phyloP scores from a whole-genome alignment of 2,797 vertebrate species.

The Enteromius anoplus region DNA sequence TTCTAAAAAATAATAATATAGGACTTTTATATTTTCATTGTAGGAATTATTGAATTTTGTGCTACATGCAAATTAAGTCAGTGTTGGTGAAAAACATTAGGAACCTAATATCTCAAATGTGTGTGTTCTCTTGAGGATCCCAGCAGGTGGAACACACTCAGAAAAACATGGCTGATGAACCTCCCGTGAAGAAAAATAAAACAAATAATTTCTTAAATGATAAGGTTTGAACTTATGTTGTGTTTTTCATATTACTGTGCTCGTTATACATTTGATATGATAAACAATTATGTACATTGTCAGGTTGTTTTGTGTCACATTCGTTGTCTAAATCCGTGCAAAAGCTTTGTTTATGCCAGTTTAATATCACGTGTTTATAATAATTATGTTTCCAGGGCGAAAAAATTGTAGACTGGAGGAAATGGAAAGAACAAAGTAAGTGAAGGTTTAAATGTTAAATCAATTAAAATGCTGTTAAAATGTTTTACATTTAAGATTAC shows the following conservation, averaged over 20 bases:
- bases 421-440: constrained; percentile 76
- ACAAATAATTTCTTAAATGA: constrained; percentile 22
- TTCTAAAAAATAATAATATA: background rate
- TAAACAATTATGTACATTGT: accelerated
- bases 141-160: background rate
- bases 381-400: constrained; percentile 60
- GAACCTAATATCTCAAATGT: background rate
- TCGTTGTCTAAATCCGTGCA: background rate
- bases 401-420: constrained; percentile 74
- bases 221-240: constrained; percentile 54
- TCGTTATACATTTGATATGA: background rate
- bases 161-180: constrained; percentile 68
- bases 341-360: background rate
- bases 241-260: accelerated
- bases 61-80: background rate
- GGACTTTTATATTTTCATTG: background rate
- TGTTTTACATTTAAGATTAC: background rate
- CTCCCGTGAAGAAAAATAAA: constrained; percentile 59
- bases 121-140: background rate
- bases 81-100: background rate
- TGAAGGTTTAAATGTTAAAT: constrained; percentile 27
- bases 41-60: too few species aligned
- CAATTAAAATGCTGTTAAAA: background rate
- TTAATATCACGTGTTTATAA: background rate
- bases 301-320: background rate